These are phyloP conservation scores for Pangasius sanitwongsei DNA, from an alignment of 2,797 vertebrate genomes.

Conservation along the genomic window DNA sequence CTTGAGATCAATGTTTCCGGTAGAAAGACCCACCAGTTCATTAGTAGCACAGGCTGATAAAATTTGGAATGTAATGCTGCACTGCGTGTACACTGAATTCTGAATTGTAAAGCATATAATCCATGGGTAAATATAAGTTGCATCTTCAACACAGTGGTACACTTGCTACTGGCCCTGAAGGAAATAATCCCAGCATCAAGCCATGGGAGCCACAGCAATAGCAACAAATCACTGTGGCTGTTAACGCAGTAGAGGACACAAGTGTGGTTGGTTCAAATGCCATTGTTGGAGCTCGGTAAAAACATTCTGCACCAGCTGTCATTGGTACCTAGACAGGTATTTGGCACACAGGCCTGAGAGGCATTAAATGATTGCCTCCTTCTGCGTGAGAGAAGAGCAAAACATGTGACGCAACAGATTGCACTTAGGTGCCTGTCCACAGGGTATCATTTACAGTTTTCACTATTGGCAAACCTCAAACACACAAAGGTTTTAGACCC, in stretches of 20 bases:
- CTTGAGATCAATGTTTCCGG: not conserved
- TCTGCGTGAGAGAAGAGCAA: not conserved
- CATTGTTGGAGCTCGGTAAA: not conserved
- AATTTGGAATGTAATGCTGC: not conserved
- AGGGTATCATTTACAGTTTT: not conserved
- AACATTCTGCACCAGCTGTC: not conserved
- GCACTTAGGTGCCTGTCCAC: not conserved
- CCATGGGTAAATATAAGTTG: not conserved
- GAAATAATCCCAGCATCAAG: not conserved
- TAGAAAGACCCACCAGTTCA: not conserved
- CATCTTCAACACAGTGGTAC: not conserved
- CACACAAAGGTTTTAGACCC: no score
- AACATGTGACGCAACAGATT: slow-evolving; percentile 5
- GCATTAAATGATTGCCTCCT: not conserved
- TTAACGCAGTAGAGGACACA: not conserved
- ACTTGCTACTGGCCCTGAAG: not conserved
- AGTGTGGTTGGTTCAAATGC: not conserved
- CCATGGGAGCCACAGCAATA: not conserved
- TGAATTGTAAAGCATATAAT: not conserved
- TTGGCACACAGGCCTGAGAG: not conserved
- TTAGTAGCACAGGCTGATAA: not conserved
- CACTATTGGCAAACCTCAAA: not conserved
- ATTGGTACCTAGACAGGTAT: not conserved
- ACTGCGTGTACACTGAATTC: not conserved
- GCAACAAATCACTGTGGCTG: not conserved